These are phyloP conservation scores for Eira barbara DNA, from an alignment of 2,113 vertebrate genomes.

Conservation along the genomic window DNA sequence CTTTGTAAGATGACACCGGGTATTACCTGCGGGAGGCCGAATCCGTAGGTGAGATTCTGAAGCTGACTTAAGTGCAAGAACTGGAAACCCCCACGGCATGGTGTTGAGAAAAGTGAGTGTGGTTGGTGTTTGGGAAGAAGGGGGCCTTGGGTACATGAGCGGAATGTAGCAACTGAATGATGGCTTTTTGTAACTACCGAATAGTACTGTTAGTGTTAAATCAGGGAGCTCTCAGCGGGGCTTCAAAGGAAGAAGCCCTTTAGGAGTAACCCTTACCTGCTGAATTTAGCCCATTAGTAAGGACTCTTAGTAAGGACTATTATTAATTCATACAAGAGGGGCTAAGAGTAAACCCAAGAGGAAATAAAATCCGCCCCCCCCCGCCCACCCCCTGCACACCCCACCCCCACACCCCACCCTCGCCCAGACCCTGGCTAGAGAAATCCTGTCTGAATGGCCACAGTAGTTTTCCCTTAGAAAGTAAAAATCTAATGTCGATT, in stretches of 20 bases:
- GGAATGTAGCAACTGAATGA: background rate
- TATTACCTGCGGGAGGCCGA: background rate
- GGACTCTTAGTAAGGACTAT: too few species aligned
- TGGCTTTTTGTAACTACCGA: background rate
- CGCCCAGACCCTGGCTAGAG: background rate
- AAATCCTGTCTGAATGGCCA: background rate
- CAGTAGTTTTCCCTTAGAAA: background rate
- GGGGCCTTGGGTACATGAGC: background rate
- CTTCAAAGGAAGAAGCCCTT: background rate
- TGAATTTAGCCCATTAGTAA: background rate
- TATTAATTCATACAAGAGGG: background rate
- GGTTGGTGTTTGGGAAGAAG: background rate
- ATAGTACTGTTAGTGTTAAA: background rate
- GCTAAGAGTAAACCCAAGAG: background rate
- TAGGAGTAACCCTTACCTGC: background rate
- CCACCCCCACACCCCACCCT: too few species aligned
- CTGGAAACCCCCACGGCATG: background rate
- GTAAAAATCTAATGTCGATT: too few species aligned
- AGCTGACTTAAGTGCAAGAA: background rate
- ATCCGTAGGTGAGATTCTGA: background rate
- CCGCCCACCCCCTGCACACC: too few species aligned
- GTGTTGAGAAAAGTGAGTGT: background rate
- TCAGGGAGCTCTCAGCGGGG: background rate
- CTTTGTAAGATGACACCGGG: background rate
- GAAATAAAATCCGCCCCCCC: too few species aligned